These are phyloP conservation scores for Burhinus oedicnemus DNA, from an alignment of 2,113 vertebrate species.

Conservation along the genomic window DNA sequence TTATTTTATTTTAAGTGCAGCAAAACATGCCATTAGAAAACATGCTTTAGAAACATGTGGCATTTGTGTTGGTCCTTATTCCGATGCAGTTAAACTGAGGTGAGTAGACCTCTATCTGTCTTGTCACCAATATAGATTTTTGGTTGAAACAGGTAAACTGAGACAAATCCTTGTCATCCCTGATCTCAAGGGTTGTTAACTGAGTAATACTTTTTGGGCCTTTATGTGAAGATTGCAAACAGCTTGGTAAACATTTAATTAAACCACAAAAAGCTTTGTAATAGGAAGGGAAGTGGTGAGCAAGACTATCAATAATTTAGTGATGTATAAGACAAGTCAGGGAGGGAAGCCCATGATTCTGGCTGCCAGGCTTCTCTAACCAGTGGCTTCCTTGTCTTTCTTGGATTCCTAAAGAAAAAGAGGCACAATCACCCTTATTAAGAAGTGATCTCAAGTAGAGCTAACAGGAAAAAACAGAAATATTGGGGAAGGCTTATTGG, in stretches of 20 bases:
- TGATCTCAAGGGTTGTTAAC: neutral
- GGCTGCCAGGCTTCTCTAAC: neutral
- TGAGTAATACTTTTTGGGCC: neutral
- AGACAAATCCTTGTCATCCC: neutral
- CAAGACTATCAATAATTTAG: neutral
- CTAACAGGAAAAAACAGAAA: neutral
- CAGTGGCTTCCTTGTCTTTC: neutral
- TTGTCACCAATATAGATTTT: neutral
- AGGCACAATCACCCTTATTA: neutral
- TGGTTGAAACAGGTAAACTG: neutral
- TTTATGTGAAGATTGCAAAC: neutral
- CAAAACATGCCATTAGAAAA: neutral
- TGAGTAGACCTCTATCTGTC: neutral
- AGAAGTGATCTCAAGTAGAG: neutral
- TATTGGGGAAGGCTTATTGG: neutral
- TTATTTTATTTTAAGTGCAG: neutral
- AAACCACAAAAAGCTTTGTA: neutral
- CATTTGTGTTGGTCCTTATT: neutral
- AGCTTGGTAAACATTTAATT: neutral
- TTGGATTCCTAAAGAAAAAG: neutral
- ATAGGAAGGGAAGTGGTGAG: neutral
- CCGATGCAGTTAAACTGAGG: neutral
- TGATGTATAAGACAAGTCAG: neutral
- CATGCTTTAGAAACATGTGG: neutral
- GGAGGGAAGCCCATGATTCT: neutral